Base-by-base conservation (phyloP, 2,888 invertebrate genomes). In the Cryptocheilus praepositus region DNA sequence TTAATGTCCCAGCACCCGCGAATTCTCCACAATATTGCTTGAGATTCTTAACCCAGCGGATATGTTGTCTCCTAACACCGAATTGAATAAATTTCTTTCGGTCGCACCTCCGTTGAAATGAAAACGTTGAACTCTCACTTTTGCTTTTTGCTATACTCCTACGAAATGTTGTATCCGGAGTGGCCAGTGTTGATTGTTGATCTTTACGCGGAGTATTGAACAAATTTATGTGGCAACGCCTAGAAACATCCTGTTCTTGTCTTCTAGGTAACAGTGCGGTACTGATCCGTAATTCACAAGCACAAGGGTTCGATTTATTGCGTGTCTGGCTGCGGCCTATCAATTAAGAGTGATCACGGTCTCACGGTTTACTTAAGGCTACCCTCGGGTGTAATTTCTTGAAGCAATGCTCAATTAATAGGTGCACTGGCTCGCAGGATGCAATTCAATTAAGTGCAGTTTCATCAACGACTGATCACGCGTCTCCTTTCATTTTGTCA, bases 341-440 rank as follows among this genome's bases (percentile, higher is more conserved):
- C 64, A 59, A 68, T 68, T 64, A 61, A 46, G 54, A 19, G 19
- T 46, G 36, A 61, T 56, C 58, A 45, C 45, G 15, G 52, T 45
- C 56, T 11, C 28, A 46, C 36, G 56, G 28, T 69, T 62, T 59
- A 21, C 69, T 56, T 45, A 55, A 60, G 45, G 19, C 54, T 51
- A 49, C 46, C 36, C 60, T 15, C 45, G 21, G 51, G 61, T 25
- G 51, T 57, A 70, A 70, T 52, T 61, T 25, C 25, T 46, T 21
- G 43, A n/a, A 64, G 57, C 28, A 56, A 16, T 21, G 45, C 15
- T 57, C 69, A 56, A 71, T 70, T 70, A 64, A 70, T 69, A 60
- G 64, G 53, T 56, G 62, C 70, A 56, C 70, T 49, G 25, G 52
- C 55, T 62, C 62, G 43, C 56, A 63, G 13, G 53, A 70, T 57